Percentiles rank a stretch among this genome's conserved stretches.
phyloP scores from a whole-genome alignment of 23 tunicate species.

The Styela clava region DNA sequence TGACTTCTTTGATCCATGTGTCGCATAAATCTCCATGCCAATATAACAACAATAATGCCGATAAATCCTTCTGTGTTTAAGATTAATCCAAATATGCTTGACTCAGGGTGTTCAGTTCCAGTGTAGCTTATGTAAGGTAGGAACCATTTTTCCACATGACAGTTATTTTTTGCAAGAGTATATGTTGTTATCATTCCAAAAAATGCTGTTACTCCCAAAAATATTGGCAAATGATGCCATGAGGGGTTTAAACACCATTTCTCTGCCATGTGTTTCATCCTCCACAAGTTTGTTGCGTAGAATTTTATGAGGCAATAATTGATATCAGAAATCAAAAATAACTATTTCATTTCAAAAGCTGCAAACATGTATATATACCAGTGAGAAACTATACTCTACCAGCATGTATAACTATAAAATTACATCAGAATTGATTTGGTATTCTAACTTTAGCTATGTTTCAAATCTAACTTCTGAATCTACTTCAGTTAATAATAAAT shows the following conservation, averaged over 20 bases:
- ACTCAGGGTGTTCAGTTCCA: constrained; percentile 89
- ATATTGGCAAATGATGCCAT: constrained; percentile 77
- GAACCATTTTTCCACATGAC: constrained; percentile 79
- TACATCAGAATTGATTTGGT: no score
- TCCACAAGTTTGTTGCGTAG: no score
- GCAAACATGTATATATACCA: no score
- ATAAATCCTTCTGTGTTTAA: constrained; percentile 71
- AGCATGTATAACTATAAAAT: no score
- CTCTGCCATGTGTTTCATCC: constrained; percentile 3
- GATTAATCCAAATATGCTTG: constrained; percentile 68
- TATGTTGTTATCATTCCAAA: constrained; percentile 55
- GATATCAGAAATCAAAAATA: no score
- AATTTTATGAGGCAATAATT: no score
- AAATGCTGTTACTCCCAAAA: constrained; percentile 44
- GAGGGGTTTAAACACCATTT: constrained; percentile 6
- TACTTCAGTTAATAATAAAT: no score
- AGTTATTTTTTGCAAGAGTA: constrained; percentile 58
- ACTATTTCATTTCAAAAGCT: no score
- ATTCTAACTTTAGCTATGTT: no score
- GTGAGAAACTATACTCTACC: no score
- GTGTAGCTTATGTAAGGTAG: constrained; percentile 81
- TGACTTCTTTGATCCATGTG: constrained; percentile 43
- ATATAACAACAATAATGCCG: constrained; percentile 49
- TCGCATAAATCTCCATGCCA: constrained; percentile 59
- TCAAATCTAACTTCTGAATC: no score